phyloP scores from a whole-genome alignment of 2,797 vertebrate genomes.

The Enteromius radiatus region DNA sequence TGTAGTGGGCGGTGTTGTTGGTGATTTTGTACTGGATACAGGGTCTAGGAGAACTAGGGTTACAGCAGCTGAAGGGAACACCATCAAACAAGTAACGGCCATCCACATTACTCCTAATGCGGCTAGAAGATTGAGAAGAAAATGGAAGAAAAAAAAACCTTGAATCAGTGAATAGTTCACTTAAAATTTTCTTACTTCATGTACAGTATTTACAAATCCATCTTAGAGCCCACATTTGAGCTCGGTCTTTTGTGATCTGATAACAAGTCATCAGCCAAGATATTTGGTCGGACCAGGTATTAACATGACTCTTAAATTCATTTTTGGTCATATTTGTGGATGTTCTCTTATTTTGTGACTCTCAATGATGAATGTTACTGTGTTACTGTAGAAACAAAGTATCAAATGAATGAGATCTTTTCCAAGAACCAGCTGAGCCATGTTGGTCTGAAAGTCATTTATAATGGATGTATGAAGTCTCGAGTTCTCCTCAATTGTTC shows the following conservation, averaged over 20 bases:
- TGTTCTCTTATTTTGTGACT: not conserved
- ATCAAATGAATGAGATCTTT: not conserved
- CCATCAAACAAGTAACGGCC: conserved; percentile 83
- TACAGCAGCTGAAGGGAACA: conserved; percentile 87
- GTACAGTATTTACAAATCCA: not conserved
- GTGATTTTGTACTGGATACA: conserved; percentile 84
- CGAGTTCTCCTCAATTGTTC: not conserved
- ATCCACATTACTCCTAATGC: conserved; percentile 85
- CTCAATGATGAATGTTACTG: not conserved
- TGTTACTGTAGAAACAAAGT: not conserved
- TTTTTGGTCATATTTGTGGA: not conserved
- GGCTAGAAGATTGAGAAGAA: conserved; percentile 62
- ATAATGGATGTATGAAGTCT: not conserved
- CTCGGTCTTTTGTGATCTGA: not conserved
- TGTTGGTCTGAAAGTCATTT: not conserved
- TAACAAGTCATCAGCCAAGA: not conserved
- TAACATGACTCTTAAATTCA: not conserved
- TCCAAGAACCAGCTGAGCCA: not conserved
- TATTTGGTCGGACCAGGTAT: not conserved
- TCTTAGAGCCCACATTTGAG: not conserved
- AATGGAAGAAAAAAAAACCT: not conserved
- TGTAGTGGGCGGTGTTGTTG: conserved; percentile 85
- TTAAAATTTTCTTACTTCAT: not conserved
- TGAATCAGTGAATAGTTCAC: not conserved
- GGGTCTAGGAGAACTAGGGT: conserved; percentile 82